Base-by-base conservation (phyloP, 2,888 invertebrate genomes). In the Gastrophysa polygoni region DNA sequence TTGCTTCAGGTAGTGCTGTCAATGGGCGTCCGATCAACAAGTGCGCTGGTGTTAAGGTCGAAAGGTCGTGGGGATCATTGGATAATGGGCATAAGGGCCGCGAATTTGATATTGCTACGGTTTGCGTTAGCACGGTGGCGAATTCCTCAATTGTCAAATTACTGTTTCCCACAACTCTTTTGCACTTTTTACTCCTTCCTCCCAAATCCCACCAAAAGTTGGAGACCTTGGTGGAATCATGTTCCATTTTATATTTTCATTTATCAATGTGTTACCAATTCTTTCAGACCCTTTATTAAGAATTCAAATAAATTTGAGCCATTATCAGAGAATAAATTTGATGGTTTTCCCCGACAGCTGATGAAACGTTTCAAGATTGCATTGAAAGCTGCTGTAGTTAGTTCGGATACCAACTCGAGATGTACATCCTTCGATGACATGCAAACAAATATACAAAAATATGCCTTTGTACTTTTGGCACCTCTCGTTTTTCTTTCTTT, bases 21-120 rank as follows among this genome's bases (percentile, higher is more conserved):
- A 71, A 66, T 43, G 64, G 51, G 7, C 63, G 43, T 48, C 65
- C 69, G 50, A 75, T 73, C 10, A 76, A 63, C 52, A 78, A 75
- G 58, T 67, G 68, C 1, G 58, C 64, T 11, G 69, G 71, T 4
- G 70, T 72, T 8, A 72, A 50, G n/a, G 56, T 32, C 5, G 32
- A 21, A 8, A 64, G 17, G 18, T 63, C 60, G 11, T 49, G 48
- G 43, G 63, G 62, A 56, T 68, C 58, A 57, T 50, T 14, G 29
- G 68, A 57, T 43, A 63, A 7, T 8, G 66, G 63, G 38, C 48
- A 54, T 21, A 69, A 29, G 2, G 67, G 67, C 17, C 70, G 32
- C 14, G 70, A 71, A 34, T 71, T 71, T 3, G 70, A 46, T 3
- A 63, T 47, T 20, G 66, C 65, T 54, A 71, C 68, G 11, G 68